Conservation (phyloP, 2,113 vertebrate genomes). For the Phalacrocorax aristotelis region DNA sequence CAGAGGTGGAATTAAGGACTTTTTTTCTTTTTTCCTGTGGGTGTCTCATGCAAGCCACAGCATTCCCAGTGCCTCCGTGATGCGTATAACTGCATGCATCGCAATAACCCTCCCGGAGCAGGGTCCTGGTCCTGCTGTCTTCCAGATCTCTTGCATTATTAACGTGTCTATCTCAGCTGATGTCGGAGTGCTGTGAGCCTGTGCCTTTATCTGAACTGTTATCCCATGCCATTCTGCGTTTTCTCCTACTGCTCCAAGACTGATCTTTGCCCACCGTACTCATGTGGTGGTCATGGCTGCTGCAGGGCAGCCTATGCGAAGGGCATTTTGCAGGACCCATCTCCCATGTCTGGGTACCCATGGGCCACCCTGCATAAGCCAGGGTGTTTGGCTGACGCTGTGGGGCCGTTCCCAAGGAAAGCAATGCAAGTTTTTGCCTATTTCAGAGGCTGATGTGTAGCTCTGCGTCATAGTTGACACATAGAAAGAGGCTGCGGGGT, state of each 20-base stretch:
- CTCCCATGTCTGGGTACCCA: fast-evolving
- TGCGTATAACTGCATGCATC: fast-evolving
- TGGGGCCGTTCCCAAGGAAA: background rate
- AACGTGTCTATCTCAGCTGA: fast-evolving
- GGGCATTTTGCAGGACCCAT: background rate
- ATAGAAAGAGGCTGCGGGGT: background rate
- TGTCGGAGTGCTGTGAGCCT: background rate
- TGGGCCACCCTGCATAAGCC: background rate
- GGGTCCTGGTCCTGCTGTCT: background rate
- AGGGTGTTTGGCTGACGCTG: background rate
- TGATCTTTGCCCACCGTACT: fast-evolving
- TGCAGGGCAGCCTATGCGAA: fast-evolving
- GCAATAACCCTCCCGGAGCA: fast-evolving
- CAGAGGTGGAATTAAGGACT: background rate
- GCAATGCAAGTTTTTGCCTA: background rate
- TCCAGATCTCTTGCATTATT: background rate
- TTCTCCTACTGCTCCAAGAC: background rate
- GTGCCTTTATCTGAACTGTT: background rate
- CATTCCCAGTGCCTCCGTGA: fast-evolving
- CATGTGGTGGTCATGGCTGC: fast-evolving
- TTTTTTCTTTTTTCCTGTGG: background rate
- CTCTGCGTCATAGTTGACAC: background rate
- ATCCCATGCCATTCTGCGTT: fast-evolving
- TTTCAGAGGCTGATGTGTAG: background rate
- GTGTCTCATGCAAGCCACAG: fast-evolving